Evolutionary conservation across 2,113 vertebrate genomes (phyloP).

Genomic region (Chloropsis cyanopogon): DNA sequence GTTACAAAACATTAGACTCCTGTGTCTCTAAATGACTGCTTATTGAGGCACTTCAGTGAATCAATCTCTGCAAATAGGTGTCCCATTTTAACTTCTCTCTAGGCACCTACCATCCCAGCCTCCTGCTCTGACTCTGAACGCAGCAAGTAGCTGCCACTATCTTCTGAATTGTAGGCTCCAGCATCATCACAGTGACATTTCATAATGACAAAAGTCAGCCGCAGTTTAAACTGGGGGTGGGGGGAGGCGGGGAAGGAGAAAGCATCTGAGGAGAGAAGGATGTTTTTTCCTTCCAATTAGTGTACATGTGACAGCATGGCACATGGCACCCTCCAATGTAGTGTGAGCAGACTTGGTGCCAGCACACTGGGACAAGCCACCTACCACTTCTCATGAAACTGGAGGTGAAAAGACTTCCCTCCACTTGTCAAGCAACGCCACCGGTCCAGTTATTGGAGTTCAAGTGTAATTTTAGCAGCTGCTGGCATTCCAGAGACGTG

Average conservation of each 20-base stretch:
- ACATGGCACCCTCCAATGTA: neutral
- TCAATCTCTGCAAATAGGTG: neutral
- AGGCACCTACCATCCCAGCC: neutral
- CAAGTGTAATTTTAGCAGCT: neutral
- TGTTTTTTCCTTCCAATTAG: neutral
- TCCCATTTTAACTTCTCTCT: neutral
- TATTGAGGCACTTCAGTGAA: neutral
- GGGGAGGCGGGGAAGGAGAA: neutral
- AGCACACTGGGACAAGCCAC: fast-evolving
- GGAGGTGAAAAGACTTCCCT: neutral
- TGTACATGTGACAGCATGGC: neutral
- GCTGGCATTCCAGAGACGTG: neutral
- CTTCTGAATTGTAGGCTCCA: neutral
- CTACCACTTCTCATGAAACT: neutral
- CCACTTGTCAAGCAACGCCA: neutral
- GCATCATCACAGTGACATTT: neutral
- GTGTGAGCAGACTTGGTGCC: neutral
- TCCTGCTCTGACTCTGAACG: neutral
- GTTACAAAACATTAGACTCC: neutral
- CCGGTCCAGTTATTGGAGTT: neutral
- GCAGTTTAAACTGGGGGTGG: neutral
- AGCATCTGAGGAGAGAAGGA: neutral
- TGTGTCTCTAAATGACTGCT: conserved; percentile 7
- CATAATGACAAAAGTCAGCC: neutral
- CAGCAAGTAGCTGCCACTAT: neutral